A percentile compares a stretch with the other conserved stretches of the same genome.
These are phyloP conservation scores for Gymnopithys bicolor DNA, from an alignment of 2,797 vertebrate species.

Conservation along the genomic window DNA sequence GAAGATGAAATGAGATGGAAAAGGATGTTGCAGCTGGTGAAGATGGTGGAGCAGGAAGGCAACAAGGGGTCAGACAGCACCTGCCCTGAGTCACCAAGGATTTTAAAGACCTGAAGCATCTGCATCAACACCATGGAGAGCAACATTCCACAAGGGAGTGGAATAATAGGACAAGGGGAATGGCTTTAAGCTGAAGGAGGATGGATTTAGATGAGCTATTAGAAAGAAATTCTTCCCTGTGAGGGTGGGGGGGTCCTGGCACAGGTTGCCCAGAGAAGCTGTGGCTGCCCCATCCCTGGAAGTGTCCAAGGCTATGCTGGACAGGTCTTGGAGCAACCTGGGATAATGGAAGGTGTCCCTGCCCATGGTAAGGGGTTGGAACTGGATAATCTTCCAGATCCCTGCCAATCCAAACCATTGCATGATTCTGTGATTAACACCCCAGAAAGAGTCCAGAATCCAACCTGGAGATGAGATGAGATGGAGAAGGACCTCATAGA, in stretches of 20 bases:
- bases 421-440: not conserved
- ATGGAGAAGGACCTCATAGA: not conserved
- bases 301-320: accelerated
- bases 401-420: not conserved
- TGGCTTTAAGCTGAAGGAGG: not conserved
- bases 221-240: not conserved
- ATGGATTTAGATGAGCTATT: not conserved
- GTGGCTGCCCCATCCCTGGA: not conserved
- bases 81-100: not conserved
- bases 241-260: not conserved
- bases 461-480: not conserved
- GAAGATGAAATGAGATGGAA: not conserved
- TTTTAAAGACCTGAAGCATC: not conserved
- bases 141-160: not conserved
- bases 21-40: not conserved
- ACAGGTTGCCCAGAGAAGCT: not conserved
- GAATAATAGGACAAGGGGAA: not conserved
- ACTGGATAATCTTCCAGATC: not conserved
- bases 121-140: not conserved
- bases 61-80: not conserved
- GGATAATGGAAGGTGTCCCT: not conserved
- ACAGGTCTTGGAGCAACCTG: not conserved
- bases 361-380: accelerated
- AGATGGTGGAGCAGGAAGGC: not conserved
- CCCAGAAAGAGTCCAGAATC: not conserved